A percentile compares a stretch with the other conserved stretches of the same genome.
Evolutionary conservation across 2,888 invertebrate genomes (phyloP).

Genomic region (Synergus laeviventris): DNA sequence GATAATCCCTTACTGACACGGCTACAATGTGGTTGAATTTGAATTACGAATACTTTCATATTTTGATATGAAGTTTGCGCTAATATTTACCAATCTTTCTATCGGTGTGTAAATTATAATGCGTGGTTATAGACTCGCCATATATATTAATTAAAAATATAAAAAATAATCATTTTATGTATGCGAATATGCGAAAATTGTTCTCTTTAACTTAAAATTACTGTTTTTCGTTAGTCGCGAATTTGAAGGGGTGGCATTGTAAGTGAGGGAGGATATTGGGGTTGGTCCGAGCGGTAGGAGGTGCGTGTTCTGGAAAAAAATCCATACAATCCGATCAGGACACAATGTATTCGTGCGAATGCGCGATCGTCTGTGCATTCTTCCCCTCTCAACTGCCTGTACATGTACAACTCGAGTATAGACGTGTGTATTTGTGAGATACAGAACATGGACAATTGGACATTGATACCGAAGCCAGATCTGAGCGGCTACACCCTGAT

Average conservation of each 20-base stretch:
- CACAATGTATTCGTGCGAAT: slow-evolving; percentile 75
- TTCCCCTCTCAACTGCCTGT: slow-evolving; percentile 48
- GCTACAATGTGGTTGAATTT: slow-evolving; percentile 17
- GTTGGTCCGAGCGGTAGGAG: slow-evolving; percentile 51
- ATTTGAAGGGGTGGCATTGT: slow-evolving; percentile 30
- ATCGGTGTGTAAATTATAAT: too few relatives aligned
- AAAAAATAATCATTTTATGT: neutral
- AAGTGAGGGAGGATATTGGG: slow-evolving; percentile 42
- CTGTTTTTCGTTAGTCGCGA: slow-evolving; percentile 41
- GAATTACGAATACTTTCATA: slow-evolving; percentile 9
- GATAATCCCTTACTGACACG: slow-evolving; percentile 29
- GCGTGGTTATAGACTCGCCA: too few relatives aligned
- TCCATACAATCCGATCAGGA: slow-evolving; percentile 76
- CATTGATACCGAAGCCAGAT: slow-evolving; percentile 64
- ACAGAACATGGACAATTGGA: slow-evolving; percentile 48
- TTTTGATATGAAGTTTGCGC: neutral
- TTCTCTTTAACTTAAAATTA: slow-evolving; percentile 46
- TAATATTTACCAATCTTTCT: neutral
- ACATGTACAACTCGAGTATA: neutral
- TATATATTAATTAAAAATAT: neutral
- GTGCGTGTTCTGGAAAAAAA: slow-evolving; percentile 73
- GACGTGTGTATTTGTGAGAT: slow-evolving; percentile 48
- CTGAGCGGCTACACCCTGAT: slow-evolving; percentile 67
- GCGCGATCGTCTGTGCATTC: slow-evolving; percentile 72
- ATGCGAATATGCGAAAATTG: neutral